These are phyloP conservation scores for Pampusana beccarii DNA, from an alignment of 2,113 vertebrate species.

Conservation along the genomic window DNA sequence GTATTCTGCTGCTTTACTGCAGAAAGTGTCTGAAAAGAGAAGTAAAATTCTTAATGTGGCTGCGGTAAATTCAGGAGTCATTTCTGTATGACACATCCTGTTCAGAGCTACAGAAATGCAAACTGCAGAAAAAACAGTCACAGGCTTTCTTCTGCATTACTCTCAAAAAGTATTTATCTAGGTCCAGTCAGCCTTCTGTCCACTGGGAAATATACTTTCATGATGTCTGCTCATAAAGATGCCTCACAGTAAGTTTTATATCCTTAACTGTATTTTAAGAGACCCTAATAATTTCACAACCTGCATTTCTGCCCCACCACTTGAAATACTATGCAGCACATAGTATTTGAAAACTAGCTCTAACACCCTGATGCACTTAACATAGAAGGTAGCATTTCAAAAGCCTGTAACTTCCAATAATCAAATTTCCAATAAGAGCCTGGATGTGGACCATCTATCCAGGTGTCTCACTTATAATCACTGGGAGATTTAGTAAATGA, in stretches of 20 bases:
- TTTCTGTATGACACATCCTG: slow-evolving; percentile 28
- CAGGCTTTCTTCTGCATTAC: not conserved
- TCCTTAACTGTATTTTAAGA: not conserved
- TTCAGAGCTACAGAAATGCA: slow-evolving; percentile 14
- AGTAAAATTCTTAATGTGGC: not conserved
- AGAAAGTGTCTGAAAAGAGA: not conserved
- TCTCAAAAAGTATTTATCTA: not conserved
- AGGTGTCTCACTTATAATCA: not conserved
- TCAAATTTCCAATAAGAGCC: not conserved
- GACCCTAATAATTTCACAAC: not conserved
- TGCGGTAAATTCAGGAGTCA: not conserved
- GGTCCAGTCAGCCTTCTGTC: not conserved
- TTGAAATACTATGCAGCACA: not conserved
- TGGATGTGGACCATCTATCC: not conserved
- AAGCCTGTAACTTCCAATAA: not conserved
- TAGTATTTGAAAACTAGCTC: not conserved
- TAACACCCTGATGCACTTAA: not conserved
- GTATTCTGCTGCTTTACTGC: not conserved
- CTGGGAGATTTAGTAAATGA: not conserved
- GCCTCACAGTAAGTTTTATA: not conserved
- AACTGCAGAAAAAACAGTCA: not conserved
- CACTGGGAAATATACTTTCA: not conserved
- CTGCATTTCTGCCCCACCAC: not conserved
- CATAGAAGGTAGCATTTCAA: not conserved
- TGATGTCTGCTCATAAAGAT: not conserved